Conservation (phyloP, 2,888 invertebrate species). For the Sepioteuthis lessoniana region DNA sequence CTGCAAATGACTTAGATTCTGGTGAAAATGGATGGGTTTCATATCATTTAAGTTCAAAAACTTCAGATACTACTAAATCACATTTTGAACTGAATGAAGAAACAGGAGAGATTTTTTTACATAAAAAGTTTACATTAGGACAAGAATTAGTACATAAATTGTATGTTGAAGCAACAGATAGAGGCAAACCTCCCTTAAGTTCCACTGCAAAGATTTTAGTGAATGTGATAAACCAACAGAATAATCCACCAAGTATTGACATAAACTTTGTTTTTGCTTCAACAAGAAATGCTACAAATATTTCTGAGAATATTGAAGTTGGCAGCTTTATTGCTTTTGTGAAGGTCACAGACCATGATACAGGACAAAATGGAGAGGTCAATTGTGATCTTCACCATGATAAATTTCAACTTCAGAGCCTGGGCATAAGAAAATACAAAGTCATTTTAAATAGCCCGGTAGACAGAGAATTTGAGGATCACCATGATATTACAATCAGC, state of each 20-base stretch:
- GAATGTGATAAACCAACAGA: constrained; percentile 1
- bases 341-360: neutral
- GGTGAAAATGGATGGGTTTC: constrained; percentile 13
- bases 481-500: neutral
- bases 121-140: constrained; percentile 14
- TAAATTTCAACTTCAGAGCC: constrained; percentile 33
- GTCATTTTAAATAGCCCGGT: constrained; percentile 1
- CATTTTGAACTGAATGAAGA: constrained; percentile 14
- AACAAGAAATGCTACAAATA: constrained; percentile 33
- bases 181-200: neutral
- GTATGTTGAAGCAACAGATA: constrained; percentile 20
- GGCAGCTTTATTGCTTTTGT: neutral
- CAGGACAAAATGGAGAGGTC: constrained; percentile 11
- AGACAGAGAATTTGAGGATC: neutral
- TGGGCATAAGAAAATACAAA: neutral
- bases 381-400: neutral
- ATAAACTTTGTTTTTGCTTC: neutral
- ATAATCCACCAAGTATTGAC: neutral
- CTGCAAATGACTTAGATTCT: neutral
- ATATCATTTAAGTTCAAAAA: neutral
- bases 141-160: neutral
- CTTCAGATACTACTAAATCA: neutral
- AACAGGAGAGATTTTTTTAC: neutral
- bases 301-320: constrained; percentile 21
- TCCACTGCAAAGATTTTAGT: constrained; percentile 9